Conservation (phyloP, 2,113 vertebrate genomes). For the Arenaria interpres region DNA sequence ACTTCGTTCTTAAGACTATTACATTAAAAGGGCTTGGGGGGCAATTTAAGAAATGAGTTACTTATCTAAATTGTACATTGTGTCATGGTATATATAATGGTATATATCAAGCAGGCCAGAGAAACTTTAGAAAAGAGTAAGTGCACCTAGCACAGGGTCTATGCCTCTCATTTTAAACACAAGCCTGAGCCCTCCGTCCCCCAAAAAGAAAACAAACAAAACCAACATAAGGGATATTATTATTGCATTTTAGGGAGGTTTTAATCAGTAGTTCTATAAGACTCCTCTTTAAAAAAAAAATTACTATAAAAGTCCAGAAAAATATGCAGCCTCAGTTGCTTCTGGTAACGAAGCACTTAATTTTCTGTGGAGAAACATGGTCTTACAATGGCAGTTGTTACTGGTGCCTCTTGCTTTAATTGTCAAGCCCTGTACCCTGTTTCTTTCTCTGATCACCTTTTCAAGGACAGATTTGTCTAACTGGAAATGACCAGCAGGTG, state of each 20-base stretch:
- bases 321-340: not conserved
- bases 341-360: not conserved
- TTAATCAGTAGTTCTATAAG: not conserved
- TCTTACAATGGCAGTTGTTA: not conserved
- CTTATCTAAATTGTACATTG: not conserved
- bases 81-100: not conserved
- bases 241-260: not conserved
- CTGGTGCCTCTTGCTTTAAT: not conserved
- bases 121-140: not conserved
- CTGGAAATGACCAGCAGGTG: not conserved
- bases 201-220: not conserved
- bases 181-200: not conserved
- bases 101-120: not conserved
- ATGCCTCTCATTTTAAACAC: not conserved
- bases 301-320: not conserved
- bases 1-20: not conserved
- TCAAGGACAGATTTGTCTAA: not conserved
- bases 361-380: not conserved
- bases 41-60: not conserved
- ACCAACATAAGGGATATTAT: not conserved
- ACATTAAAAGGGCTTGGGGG: rapidly evolving
- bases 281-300: not conserved
- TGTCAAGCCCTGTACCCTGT: not conserved
- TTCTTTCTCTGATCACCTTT: not conserved
- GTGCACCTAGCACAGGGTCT: not conserved